A percentile compares a stretch with the other conserved stretches of the same genome.
phyloP scores from a whole-genome alignment of 2,888 invertebrate species.

The Spodoptera littoralis region DNA sequence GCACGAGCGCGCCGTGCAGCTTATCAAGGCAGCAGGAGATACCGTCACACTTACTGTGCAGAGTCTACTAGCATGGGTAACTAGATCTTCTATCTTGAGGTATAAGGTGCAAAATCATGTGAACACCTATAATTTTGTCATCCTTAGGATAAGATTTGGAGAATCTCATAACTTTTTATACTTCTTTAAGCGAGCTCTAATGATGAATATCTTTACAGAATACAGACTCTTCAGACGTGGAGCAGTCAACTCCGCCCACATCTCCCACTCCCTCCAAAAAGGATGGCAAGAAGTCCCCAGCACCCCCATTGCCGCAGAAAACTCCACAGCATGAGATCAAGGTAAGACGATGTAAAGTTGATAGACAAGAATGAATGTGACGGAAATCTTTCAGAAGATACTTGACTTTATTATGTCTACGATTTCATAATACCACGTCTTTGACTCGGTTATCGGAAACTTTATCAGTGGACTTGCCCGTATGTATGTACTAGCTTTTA shows the following conservation, averaged over 20 bases:
- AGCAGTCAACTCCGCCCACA: slow-evolving; percentile 70
- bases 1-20: slow-evolving; percentile 97
- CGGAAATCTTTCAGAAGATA: no score
- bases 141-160: no score
- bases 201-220: slow-evolving; percentile 65
- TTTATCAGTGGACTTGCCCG: no score
- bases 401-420: no score
- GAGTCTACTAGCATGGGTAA: slow-evolving; percentile 91
- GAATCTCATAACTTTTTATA: no score
- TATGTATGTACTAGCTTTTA: no score
- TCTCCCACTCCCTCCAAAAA: slow-evolving; percentile 64
- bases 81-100: slow-evolving; percentile 57
- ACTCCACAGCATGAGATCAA: slow-evolving; percentile 81
- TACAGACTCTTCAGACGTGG: slow-evolving; percentile 84
- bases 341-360: slow-evolving; percentile 56
- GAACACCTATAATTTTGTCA: no score
- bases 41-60: slow-evolving; percentile 97
- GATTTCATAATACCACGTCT: no score
- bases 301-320: slow-evolving; percentile 60
- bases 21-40: slow-evolving; percentile 96
- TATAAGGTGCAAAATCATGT: no score
- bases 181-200: neutral
- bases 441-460: no score
- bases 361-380: no score
- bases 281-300: slow-evolving; percentile 70